Base-by-base conservation (phyloP, 1,140 invertebrate genomes). In the Drosophila malerkotliana region DNA sequence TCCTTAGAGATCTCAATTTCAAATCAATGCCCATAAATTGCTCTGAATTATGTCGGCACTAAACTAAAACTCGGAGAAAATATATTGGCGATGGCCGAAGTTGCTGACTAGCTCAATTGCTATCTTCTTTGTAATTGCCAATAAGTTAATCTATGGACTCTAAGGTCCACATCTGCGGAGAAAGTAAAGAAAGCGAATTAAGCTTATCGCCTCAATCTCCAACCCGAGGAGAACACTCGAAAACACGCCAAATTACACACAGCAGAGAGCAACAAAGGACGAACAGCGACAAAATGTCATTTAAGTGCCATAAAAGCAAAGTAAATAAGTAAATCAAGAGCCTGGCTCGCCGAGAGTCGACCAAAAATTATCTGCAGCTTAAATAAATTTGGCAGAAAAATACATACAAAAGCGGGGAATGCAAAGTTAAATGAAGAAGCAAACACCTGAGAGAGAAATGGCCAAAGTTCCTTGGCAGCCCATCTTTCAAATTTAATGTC, bases 401-500 rank as follows among this genome's bases (percentile, higher is more conserved):
- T 21, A 49, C 21, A 61, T 14, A 77, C 52, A 44, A 66, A 41
- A 56, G 1, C 7, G 10, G 57, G 7, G 24, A 18, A 24, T 37
- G 72, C 24, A 12, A 44, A 47, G 24, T 57, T 15, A 55, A 61
- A 47, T 67, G 18, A 49, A 68, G 54, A 66, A 66, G 34, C 30
- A 47, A 64, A 54, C 74, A 88, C 82, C 83, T 87, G 83, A 61
- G 53, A 45, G 67, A 44, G 56, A 49, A 63, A 51, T 55, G 62
- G 66, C 8, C 47, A 66, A 85, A 87, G 75, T 87, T 87, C 63
- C 79, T 60, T 56, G 76, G 75, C 83, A 87, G 83, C 79, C 79
- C 83, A 87, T 87, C 83, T 83, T 79, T 88, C 79, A 88, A 88
- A 88, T 88, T 87, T 87, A 87, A 88, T 87, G 83, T 87, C 83